Evolutionary conservation across 2,113 vertebrate genomes (phyloP).

Genomic region (Otocyon megalotis): DNA sequence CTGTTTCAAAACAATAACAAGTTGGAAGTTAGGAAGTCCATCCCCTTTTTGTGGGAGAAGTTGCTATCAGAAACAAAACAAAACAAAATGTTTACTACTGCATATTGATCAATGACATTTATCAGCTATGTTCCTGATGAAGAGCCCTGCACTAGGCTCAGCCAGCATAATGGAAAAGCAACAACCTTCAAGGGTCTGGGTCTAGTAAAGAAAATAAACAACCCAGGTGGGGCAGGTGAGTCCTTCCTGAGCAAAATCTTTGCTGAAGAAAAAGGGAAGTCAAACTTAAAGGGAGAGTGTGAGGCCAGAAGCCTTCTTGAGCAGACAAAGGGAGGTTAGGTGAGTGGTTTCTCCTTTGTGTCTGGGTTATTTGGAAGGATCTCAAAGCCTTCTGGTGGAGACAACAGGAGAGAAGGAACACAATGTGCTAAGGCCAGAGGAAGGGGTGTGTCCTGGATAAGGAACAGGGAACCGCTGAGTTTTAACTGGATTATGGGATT

Average conservation of each 20-base stretch:
- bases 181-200: background rate
- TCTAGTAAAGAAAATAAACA: background rate
- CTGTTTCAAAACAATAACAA: background rate
- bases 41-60: background rate
- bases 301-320: background rate
- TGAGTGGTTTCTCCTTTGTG: background rate
- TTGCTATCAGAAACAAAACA: background rate
- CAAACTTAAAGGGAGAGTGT: background rate
- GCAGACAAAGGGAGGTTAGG: background rate
- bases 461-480: background rate
- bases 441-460: background rate
- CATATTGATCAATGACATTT: background rate
- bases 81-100: background rate
- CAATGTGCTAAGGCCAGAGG: background rate
- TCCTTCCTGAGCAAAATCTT: background rate
- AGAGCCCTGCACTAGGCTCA: background rate
- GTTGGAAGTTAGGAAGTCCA: background rate
- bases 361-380: background rate
- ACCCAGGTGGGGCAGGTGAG: background rate
- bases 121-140: background rate
- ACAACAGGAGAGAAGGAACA: background rate
- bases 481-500: background rate
- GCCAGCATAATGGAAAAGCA: background rate
- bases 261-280: constrained; percentile 37
- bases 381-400: background rate